Base-by-base conservation (phyloP, 2,113 vertebrate genomes). In the Engystomops pustulosus region DNA sequence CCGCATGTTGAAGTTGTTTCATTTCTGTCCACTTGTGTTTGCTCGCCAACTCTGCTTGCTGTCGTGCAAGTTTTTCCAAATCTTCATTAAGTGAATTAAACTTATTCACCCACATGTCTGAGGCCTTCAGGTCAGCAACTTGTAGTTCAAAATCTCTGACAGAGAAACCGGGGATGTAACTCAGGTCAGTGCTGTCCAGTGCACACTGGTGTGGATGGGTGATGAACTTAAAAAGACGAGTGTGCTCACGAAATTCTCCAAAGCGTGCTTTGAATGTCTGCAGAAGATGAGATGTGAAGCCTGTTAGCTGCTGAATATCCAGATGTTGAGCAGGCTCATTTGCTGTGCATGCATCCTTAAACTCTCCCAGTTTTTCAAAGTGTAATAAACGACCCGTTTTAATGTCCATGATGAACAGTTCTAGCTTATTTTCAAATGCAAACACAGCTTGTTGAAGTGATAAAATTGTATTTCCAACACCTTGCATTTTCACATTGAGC, bases 401-500 rank as follows among this genome's bases (percentile, higher is more conserved):
- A n/a, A n/a, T n/a, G n/a, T n/a, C n/a, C n/a, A n/a, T n/a, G n/a
- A n/a, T n/a, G n/a, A n/a, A n/a, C n/a, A n/a, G n/a, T n/a, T n/a
- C n/a, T n/a, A n/a, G n/a, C n/a, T n/a, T n/a, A n/a, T n/a, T n/a
- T n/a, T n/a, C n/a, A n/a, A n/a, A n/a, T n/a, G n/a, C n/a, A n/a
- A n/a, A n/a, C n/a, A n/a, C n/a, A n/a, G n/a, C n/a, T n/a, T n/a
- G n/a, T n/a, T n/a, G n/a, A n/a, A n/a, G n/a, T n/a, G n/a, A n/a
- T n/a, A n/a, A n/a, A n/a, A n/a, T n/a, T 88, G 85, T 89, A 86
- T 90, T 89, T 88, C 86, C 87, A 89, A 86, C 15, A 60, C 87
- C 87, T 89, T 90, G 87, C 88, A 89, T 90, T 90, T 89, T 89
- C 79, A 89, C 62, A 25, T 87, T 88, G 78, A 91, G 87, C 67